Evolutionary conservation across 2,888 invertebrate genomes (phyloP), one percentile per base, ranked within the genome.

Genomic region (Leucophenga montana): DNA sequence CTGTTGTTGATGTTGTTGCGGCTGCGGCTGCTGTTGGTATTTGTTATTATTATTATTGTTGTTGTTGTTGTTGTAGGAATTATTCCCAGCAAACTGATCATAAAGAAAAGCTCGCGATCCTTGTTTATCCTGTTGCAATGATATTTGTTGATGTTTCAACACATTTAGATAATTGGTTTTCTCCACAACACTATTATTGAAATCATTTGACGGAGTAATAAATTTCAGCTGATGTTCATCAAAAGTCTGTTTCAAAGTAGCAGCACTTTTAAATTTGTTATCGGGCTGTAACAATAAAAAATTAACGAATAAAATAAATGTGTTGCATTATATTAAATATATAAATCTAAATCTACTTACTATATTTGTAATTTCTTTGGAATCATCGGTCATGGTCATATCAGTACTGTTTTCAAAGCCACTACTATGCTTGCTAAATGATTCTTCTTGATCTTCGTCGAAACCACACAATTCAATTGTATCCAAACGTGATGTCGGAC

Each of bases 391-490:
- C 1, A 64, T n/a, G n/a, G n/a, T n/a, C n/a, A n/a, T n/a, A 5
- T 76, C 71, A 13, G 31, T 70, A 8, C 50, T 27, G 3, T 59
- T 44, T 4, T 75, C 22, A 20, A 6, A 5, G 18, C n/a, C 22
- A 48, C 27, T 18, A 48, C 27, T 39, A 14, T 33, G 33, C 82
- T 80, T 16, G 74, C 74, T 0, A 75, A 70, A 39, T 3, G 62
- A 62, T 8, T 84, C 83, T 62, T 86, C 85, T n/a, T n/a, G n/a
- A 0, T 86, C 86, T 70, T 87, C 88, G 74, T 86, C 84, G 57
- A 88, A 88, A 0, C 88, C 88, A 68, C 86, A 86, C 53, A 88
- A 68, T 65, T 88, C 88, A 59, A 88, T 88, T 9, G 87, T 87
- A 70, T 88, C 88, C 61, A 88, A 77, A 59, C 87, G 79, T 3